Evolutionary conservation across 2,113 vertebrate species (phyloP).

Genomic region (Lagopus muta): DNA sequence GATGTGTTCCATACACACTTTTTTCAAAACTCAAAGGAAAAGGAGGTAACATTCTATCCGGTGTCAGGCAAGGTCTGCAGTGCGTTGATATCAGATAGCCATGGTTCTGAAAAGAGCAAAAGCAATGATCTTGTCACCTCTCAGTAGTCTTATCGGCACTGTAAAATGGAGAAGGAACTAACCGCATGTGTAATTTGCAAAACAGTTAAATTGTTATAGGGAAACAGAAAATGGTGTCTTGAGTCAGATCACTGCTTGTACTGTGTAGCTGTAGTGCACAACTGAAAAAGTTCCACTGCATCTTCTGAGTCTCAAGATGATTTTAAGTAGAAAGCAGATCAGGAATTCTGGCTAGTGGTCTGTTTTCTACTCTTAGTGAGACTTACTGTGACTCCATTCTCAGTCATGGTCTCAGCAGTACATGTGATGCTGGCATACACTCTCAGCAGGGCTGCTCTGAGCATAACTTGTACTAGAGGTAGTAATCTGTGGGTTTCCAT

Average conservation of each 20-base stretch:
- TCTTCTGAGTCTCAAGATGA: neutral
- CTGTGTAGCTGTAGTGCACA: rapidly evolving
- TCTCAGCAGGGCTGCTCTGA: neutral
- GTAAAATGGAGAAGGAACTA: neutral
- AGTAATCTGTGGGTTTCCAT: neutral
- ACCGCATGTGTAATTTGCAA: neutral
- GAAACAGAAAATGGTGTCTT: neutral
- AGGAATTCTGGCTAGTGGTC: neutral
- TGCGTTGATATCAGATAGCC: neutral
- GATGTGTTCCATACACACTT: neutral
- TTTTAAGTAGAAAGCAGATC: neutral
- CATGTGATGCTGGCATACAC: rapidly evolving
- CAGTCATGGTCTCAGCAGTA: neutral
- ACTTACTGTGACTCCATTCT: neutral
- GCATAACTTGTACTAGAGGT: neutral
- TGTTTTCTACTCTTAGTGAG: neutral
- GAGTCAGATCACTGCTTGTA: neutral
- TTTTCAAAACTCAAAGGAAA: neutral
- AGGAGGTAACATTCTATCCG: neutral
- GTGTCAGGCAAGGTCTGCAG: neutral
- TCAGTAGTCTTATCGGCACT: neutral
- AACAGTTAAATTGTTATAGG: neutral
- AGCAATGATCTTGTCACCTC: neutral
- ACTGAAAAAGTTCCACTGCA: neutral
- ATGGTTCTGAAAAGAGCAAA: neutral